Evolutionary conservation across 2,888 invertebrate species (phyloP).

Genomic region (Drosophila mayaguana): DNA sequence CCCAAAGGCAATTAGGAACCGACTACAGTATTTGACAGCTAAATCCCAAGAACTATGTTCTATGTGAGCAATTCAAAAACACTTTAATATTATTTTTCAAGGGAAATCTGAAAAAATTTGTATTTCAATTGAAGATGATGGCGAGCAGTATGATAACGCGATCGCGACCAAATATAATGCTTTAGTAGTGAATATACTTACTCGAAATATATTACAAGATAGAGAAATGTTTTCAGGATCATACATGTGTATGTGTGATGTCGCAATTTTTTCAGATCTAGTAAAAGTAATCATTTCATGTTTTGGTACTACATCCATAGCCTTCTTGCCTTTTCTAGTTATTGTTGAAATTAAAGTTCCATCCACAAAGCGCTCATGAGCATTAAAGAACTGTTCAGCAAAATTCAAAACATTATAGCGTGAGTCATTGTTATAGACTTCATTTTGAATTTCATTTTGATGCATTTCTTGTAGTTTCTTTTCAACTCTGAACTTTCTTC

Average conservation of each 20-base stretch:
- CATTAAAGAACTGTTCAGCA: slow-evolving; percentile 97
- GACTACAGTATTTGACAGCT: too few species aligned
- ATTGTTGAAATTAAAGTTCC: slow-evolving; percentile 95
- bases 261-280: slow-evolving; percentile 94
- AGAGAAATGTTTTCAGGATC: slow-evolving; percentile 97
- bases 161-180: not conserved
- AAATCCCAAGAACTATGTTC: too few species aligned
- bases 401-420: slow-evolving; percentile 95
- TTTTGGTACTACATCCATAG: slow-evolving; percentile 92
- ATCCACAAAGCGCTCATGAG: slow-evolving; percentile 93
- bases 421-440: slow-evolving; percentile 86
- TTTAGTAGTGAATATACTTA: slow-evolving; percentile 85
- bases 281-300: slow-evolving; percentile 97
- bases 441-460: slow-evolving; percentile 84
- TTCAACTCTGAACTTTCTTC: slow-evolving; percentile 93
- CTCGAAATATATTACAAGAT: slow-evolving; percentile 95
- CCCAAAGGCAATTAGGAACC: too few species aligned
- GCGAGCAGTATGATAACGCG: not conserved
- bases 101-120: too few species aligned
- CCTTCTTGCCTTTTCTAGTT: slow-evolving; percentile 91
- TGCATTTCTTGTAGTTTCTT: slow-evolving; percentile 93
- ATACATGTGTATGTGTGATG: slow-evolving; percentile 97
- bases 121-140: too few species aligned
- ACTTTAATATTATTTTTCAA: too few species aligned
- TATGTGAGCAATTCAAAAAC: too few species aligned